These are phyloP conservation scores for Melanostigma gelatinosum DNA, from an alignment of 2,113 vertebrate genomes.

Conservation along the genomic window DNA sequence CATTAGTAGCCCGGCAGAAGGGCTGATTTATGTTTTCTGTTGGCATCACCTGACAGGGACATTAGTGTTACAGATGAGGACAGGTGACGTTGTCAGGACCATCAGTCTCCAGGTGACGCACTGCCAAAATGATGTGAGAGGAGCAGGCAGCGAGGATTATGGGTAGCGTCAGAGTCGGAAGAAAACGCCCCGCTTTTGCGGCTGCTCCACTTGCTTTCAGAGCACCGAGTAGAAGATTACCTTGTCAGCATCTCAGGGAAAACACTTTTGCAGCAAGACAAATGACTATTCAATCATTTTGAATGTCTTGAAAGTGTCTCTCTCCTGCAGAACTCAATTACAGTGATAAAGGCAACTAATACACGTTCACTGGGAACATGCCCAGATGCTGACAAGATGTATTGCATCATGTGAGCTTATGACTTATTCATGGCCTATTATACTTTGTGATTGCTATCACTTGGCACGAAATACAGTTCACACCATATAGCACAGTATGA, in stretches of 20 bases:
- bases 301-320: constrained; percentile 60
- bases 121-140: constrained; percentile 64
- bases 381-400: constrained; percentile 61
- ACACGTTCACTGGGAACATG: constrained; percentile 57
- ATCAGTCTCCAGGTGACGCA: constrained; percentile 74
- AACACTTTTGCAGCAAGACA: constrained; percentile 62
- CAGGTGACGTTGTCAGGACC: constrained; percentile 77
- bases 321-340: constrained; percentile 70
- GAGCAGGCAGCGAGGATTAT: constrained; percentile 60
- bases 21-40: constrained; percentile 76
- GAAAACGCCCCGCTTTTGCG: constrained; percentile 6
- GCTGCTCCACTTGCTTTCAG: constrained; percentile 38
- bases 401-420: constrained; percentile 59
- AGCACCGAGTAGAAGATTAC: constrained; percentile 62
- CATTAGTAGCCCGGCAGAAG: constrained; percentile 69
- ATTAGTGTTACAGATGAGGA: constrained; percentile 81
- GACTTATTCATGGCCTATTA: constrained; percentile 73
- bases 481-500: constrained; percentile 26
- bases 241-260: constrained; percentile 65
- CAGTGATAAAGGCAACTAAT: constrained; percentile 65
- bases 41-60: constrained; percentile 78
- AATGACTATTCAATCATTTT: constrained; percentile 69
- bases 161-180: constrained; percentile 37
- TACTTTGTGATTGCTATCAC: constrained; percentile 67
- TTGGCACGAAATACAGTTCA: constrained; percentile 65